Percentiles rank a stretch among this genome's conserved stretches.
Conservation (phyloP, 2,888 invertebrate genomes). For the Netelia melanura region DNA sequence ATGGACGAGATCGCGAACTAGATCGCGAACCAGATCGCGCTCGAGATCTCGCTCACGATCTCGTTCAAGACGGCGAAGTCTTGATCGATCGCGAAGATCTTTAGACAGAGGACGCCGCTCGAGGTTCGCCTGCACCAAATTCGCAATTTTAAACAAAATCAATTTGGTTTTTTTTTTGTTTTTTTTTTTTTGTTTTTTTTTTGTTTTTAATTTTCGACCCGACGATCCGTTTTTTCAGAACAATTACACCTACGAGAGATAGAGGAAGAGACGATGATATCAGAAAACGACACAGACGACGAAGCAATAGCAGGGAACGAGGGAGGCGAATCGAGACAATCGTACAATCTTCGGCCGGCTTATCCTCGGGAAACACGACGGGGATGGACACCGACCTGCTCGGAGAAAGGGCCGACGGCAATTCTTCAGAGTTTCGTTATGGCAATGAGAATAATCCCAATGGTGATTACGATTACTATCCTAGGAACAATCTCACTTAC, state of each 20-base stretch:
- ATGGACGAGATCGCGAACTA: slow-evolving; percentile 72
- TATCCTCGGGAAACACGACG: slow-evolving; percentile 67
- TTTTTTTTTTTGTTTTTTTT: slow-evolving; percentile 15
- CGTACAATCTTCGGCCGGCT: slow-evolving; percentile 76
- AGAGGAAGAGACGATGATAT: slow-evolving; percentile 71
- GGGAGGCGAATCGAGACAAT: slow-evolving; percentile 82
- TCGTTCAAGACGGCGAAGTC: slow-evolving; percentile 81
- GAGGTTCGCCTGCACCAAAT: slow-evolving; percentile 70
- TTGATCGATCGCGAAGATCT: slow-evolving; percentile 81
- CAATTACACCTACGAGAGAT: slow-evolving; percentile 72
- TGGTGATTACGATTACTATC: slow-evolving; percentile 80
- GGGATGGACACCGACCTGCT: slow-evolving; percentile 69
- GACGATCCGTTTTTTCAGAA: slow-evolving; percentile 32
- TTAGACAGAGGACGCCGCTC: slow-evolving; percentile 76
- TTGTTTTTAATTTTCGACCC: neutral
- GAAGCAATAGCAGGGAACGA: slow-evolving; percentile 72
- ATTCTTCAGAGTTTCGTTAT: slow-evolving; percentile 76
- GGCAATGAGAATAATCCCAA: slow-evolving; percentile 74
- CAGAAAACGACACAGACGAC: slow-evolving; percentile 52
- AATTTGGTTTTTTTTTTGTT: slow-evolving; percentile 5
- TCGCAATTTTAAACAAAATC: neutral
- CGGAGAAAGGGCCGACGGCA: slow-evolving; percentile 64
- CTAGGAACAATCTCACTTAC: slow-evolving; percentile 82
- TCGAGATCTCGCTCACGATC: slow-evolving; percentile 75
- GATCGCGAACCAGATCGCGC: slow-evolving; percentile 69